Evolutionary conservation across 2,113 vertebrate genomes (phyloP), one percentile per base, ranked within the genome.

Genomic region (Entomyzon cyanotis): DNA sequence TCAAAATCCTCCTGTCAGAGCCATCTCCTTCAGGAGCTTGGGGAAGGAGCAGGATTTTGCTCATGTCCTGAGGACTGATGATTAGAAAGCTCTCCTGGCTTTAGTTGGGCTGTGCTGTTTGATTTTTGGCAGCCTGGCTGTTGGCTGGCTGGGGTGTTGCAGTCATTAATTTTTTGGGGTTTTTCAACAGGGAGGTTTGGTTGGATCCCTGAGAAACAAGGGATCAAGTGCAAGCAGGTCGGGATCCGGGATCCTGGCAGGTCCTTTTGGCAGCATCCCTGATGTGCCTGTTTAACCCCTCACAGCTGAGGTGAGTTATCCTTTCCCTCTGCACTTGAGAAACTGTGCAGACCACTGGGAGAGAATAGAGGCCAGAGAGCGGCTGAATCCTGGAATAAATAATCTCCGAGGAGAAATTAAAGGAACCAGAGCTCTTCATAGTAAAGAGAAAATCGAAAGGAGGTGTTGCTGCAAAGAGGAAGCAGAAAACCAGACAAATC

Each of bases 1-100:
- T 24, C 18, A 11, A 78, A 90, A 79, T 46, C 3, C 1, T 42
- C 0, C n/a, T 39, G 28, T 22, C 52, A 10, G 50, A 88, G 31
- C 20, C 0, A 0, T 39, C 47, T 18, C 27, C 78, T 55, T 33
- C n/a, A 10, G 55, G 17, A 41, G 33, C 33, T 35, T 6, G 7
- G 14, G 64, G 21, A 39, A 73, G 28, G 23, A 70, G 31, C 5
- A 73, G 23, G 31, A 12, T 64, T 90, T 81, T 79, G 9, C 46
- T 37, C 8, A 0, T 41, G 8, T 81, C 31, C 41, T 2, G 3
- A 21, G 35, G 22, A 8, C 15, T 63, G 46, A 16, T 42, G 63
- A 37, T 76, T 41, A 49, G 56, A 55, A 80, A 93, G 39, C 39
- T 56, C 8, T 90, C 53, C 49, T 73, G 33, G 25, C 58, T 80